phyloP scores from a whole-genome alignment of 2,888 invertebrate species.

The Sylvicola cinctus region DNA sequence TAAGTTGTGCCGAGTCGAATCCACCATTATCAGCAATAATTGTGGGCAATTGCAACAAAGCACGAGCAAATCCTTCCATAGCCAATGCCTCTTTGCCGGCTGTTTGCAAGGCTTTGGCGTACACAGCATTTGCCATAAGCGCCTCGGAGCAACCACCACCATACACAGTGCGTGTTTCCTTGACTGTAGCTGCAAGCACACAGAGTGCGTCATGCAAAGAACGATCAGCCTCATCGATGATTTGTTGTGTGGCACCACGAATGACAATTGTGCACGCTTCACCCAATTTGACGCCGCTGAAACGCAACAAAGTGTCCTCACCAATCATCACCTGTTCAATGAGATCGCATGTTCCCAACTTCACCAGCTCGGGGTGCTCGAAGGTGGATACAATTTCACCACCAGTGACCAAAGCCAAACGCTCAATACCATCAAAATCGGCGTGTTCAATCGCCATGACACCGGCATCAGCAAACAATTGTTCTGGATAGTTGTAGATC shows the following conservation, averaged over 20 bases:
- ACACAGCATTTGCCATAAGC: slow-evolving; percentile 89
- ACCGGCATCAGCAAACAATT: slow-evolving; percentile 93
- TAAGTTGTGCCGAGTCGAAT: slow-evolving; percentile 86
- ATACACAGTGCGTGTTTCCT: slow-evolving; percentile 74
- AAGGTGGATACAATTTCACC: slow-evolving; percentile 98
- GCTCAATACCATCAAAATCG: slow-evolving; percentile 97
- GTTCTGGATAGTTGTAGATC: slow-evolving; percentile 99
- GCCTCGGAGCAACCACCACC: slow-evolving; percentile 94
- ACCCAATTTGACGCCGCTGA: slow-evolving; percentile 85
- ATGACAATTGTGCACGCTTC: slow-evolving; percentile 95
- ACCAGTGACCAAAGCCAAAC: slow-evolving; percentile 89
- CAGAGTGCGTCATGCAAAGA: slow-evolving; percentile 97
- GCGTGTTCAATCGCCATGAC: slow-evolving; percentile 99
- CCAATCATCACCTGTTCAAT: slow-evolving; percentile 97
- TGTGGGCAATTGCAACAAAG: slow-evolving; percentile 76
- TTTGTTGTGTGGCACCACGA: slow-evolving; percentile 94
- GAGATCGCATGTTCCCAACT: slow-evolving; percentile 80
- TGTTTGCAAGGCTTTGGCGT: slow-evolving; percentile 61
- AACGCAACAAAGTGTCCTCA: slow-evolving; percentile 84
- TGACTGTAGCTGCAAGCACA: slow-evolving; percentile 86
- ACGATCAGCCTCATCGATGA: slow-evolving; percentile 94
- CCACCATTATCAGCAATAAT: slow-evolving; percentile 98
- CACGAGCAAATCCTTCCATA: slow-evolving; percentile 84
- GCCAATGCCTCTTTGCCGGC: slow-evolving; percentile 96
- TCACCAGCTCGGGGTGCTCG: slow-evolving; percentile 78